A percentile compares a stretch with the other conserved stretches of the same genome.
These are phyloP conservation scores for Rotaria magnacalcarata DNA, from an alignment of 2,888 invertebrate genomes.

Conservation along the genomic window DNA sequence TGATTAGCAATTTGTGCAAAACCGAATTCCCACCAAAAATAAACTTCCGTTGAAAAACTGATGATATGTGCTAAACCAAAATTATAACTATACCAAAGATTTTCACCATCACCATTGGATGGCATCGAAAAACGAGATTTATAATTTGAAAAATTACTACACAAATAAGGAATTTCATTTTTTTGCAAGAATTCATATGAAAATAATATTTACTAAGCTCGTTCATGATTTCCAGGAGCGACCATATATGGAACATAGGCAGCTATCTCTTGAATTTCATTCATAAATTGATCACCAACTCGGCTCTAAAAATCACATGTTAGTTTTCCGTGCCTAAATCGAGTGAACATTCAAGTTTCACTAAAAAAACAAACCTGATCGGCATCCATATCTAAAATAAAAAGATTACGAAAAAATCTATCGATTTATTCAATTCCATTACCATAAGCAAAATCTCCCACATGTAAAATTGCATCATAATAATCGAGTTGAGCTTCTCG, in stretches of 20 bases:
- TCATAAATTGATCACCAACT: slow-evolving; percentile 87
- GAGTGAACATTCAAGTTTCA: too few relatives aligned
- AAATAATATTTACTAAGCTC: slow-evolving; percentile 69
- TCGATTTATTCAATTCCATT: not conserved
- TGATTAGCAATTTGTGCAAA: slow-evolving; percentile 63
- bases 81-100: slow-evolving; percentile 55
- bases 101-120: slow-evolving; percentile 50
- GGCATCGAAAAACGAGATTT: slow-evolving; percentile 86
- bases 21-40: slow-evolving; percentile 81
- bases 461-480: slow-evolving; percentile 82
- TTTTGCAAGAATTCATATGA: not conserved
- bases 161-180: slow-evolving; percentile 49
- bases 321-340: too few relatives aligned
- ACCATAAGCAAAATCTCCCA: slow-evolving; percentile 57
- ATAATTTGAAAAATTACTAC: slow-evolving; percentile 89
- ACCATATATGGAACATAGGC: slow-evolving; percentile 78
- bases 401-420: not conserved
- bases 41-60: slow-evolving; percentile 81
- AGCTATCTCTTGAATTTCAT: slow-evolving; percentile 80
- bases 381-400: slow-evolving; percentile 8
- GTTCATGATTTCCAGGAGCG: slow-evolving; percentile 85
- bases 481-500: slow-evolving; percentile 73
- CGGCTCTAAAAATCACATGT: slow-evolving; percentile 62
- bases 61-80: slow-evolving; percentile 74
- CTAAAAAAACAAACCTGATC: not conserved